These are phyloP conservation scores for Drosophila rubida DNA, from an alignment of 2,888 invertebrate genomes.

Conservation along the genomic window DNA sequence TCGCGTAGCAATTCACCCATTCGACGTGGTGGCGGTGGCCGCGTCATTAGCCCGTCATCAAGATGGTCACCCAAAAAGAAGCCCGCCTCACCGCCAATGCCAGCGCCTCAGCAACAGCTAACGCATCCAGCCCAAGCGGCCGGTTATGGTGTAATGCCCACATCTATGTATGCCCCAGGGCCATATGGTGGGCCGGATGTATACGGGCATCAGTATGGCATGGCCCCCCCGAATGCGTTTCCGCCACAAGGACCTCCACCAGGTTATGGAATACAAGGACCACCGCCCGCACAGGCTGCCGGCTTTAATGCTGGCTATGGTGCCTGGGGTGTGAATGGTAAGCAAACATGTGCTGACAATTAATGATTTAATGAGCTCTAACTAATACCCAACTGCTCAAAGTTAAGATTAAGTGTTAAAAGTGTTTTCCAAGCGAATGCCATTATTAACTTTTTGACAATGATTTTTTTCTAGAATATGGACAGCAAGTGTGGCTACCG, in stretches of 20 bases:
- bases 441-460: background rate
- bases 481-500: conserved; percentile 78
- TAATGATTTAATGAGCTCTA: background rate
- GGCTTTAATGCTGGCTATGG: conserved; percentile 78
- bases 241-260: conserved; percentile 61
- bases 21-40: conserved; percentile 70
- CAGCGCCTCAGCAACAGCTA: conserved; percentile 56
- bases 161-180: conserved; percentile 75
- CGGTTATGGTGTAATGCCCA: conserved; percentile 72
- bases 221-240: conserved; percentile 72
- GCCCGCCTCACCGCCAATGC: conserved; percentile 72
- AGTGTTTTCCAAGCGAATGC: background rate
- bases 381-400: background rate
- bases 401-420: background rate
- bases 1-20: conserved; percentile 76
- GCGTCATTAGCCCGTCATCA: conserved; percentile 52
- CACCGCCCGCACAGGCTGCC: conserved; percentile 66
- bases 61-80: conserved; percentile 83
- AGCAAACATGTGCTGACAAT: background rate
- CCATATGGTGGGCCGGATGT: conserved; percentile 69
- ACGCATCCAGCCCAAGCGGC: conserved; percentile 53
- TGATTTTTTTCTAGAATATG: conserved; percentile 59
- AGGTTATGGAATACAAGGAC: conserved; percentile 68
- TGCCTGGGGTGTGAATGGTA: conserved; percentile 80
- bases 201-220: conserved; percentile 75